phyloP scores from a whole-genome alignment of 2,113 vertebrate species.

The Limnothrissa miodon region DNA sequence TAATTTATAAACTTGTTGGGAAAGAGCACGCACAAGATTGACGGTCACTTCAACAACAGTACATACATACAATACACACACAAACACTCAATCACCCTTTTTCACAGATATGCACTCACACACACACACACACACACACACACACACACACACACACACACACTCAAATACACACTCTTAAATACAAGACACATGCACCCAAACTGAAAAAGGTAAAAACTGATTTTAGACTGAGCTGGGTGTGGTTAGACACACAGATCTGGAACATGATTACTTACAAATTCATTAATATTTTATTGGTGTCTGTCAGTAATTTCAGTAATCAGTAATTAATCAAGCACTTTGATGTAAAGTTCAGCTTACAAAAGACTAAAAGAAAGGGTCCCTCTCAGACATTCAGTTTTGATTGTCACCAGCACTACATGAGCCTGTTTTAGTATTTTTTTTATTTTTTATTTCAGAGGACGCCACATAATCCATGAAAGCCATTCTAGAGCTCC shows the following conservation, averaged over 20 bases:
- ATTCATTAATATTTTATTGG: conserved; percentile 75
- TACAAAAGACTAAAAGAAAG: conserved; percentile 56
- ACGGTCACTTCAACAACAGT: background rate
- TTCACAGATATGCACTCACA: conserved; percentile 33
- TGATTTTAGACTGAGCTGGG: conserved; percentile 55
- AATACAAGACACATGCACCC: too few species aligned
- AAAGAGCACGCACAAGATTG: background rate
- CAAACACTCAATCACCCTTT: conserved; percentile 40
- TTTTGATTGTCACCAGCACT: background rate
- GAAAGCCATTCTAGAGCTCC: background rate
- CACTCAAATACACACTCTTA: background rate
- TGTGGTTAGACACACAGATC: conserved; percentile 49
- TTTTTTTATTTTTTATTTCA: background rate
- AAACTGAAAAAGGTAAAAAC: conserved; percentile 34
- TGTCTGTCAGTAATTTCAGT: too few species aligned
- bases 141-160: too few species aligned
- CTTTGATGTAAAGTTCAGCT: conserved; percentile 76
- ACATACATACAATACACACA: background rate
- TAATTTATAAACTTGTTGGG: background rate
- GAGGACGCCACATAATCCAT: background rate
- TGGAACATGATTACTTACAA: conserved; percentile 67
- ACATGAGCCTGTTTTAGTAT: background rate
- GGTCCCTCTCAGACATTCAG: conserved; percentile 41
- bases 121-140: conserved; percentile 20
- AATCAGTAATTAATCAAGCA: conserved; percentile 77